Evolutionary conservation across 2,888 invertebrate genomes (phyloP).

Genomic region (Acrocyrtus sp.): DNA sequence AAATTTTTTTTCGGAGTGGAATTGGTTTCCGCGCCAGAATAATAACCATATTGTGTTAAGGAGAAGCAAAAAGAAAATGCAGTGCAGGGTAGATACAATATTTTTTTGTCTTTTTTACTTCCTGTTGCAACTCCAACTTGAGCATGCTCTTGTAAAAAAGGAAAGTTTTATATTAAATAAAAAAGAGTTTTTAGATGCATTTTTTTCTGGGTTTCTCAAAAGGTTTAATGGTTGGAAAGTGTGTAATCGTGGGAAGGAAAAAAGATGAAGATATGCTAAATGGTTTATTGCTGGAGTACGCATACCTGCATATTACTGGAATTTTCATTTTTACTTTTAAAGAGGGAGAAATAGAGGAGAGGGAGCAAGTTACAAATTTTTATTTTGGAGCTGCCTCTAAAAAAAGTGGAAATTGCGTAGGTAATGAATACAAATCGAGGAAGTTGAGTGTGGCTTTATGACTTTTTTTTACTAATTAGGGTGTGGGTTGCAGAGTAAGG

Average conservation of each 20-base stretch:
- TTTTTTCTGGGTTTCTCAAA: slow-evolving; percentile 9
- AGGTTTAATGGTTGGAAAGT: not conserved
- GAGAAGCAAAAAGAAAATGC: not conserved
- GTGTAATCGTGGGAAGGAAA: not conserved
- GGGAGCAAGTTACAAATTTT: not conserved
- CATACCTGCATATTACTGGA: not conserved
- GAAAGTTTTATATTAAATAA: not conserved
- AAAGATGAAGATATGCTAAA: not conserved
- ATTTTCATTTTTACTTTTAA: not conserved
- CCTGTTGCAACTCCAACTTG: slow-evolving; percentile 34
- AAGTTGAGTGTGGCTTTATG: slow-evolving; percentile 57
- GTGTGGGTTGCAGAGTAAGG: too few relatives aligned
- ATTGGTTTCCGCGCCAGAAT: not conserved
- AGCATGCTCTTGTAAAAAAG: not conserved
- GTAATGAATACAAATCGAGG: slow-evolving; percentile 63
- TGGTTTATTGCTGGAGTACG: not conserved
- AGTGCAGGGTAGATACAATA: not conserved
- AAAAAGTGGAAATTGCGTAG: slow-evolving; percentile 23
- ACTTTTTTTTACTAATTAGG: slow-evolving; percentile 58
- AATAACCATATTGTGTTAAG: not conserved
- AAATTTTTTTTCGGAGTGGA: not conserved
- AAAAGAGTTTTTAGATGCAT: slow-evolving; percentile 11
- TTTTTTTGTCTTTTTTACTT: not conserved
- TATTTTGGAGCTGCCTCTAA: not conserved
- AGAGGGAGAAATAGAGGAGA: not conserved